Evolutionary conservation across 1,140 invertebrate genomes (phyloP).

Genomic region (Neodiprion virginianus): DNA sequence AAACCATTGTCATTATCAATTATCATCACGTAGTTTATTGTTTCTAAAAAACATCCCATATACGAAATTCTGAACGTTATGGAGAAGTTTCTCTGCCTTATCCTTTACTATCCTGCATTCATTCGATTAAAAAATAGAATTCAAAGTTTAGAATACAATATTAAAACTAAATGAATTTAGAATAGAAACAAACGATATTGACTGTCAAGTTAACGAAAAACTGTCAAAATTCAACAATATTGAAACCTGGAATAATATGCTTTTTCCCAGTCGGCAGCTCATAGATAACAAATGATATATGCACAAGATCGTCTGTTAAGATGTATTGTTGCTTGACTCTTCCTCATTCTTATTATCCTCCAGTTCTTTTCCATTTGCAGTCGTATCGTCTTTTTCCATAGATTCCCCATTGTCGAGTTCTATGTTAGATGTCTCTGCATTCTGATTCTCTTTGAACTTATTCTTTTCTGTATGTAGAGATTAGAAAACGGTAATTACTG

Average conservation of each 20-base stretch:
- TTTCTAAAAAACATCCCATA: no score
- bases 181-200: no score
- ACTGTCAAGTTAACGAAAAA: no score
- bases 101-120: no score
- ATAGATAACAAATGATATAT: neutral
- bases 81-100: no score
- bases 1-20: neutral
- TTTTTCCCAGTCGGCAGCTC: neutral
- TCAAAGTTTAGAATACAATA: no score
- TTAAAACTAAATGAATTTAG: no score
- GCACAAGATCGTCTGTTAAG: neutral
- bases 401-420: slow-evolving; percentile 13
- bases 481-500: neutral
- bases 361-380: slow-evolving; percentile 29
- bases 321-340: neutral
- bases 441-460: slow-evolving; percentile 52
- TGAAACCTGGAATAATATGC: no score
- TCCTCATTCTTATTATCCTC: slow-evolving; percentile 27
- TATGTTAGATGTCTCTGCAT: slow-evolving; percentile 19
- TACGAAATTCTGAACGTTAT: no score
- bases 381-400: slow-evolving; percentile 9
- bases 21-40: no score
- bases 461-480: slow-evolving; percentile 50
- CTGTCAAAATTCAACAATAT: no score
- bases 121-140: no score